Conservation (phyloP, 2,113 vertebrate species). For the Amazona guildingii region DNA sequence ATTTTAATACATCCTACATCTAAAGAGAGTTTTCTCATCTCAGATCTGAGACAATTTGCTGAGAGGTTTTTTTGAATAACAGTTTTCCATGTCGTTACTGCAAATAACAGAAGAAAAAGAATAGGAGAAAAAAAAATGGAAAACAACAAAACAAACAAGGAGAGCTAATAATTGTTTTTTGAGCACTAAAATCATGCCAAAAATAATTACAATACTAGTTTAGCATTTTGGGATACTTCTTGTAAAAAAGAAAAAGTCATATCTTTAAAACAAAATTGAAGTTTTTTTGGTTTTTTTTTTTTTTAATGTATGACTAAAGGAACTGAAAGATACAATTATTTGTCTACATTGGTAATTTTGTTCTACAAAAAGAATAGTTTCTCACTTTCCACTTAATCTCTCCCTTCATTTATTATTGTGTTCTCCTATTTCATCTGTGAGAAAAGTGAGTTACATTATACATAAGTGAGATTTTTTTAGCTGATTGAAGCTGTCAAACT, state of each 20-base stretch:
- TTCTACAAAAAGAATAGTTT: not conserved
- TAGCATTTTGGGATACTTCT: not conserved
- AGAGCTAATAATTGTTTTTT: not conserved
- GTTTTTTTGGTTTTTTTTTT: not conserved
- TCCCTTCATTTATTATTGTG: not conserved
- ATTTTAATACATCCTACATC: not conserved
- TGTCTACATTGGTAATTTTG: not conserved
- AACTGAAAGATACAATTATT: conserved; percentile 38
- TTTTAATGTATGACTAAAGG: not conserved
- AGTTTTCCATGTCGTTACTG: not conserved
- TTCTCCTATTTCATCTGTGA: not conserved
- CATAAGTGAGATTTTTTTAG: not conserved
- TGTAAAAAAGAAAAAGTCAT: not conserved
- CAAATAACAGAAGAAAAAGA: not conserved
- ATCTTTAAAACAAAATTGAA: not conserved
- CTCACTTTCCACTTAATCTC: not conserved
- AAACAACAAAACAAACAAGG: not conserved
- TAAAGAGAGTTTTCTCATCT: not conserved
- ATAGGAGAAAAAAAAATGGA: rapidly evolving
- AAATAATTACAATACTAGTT: not conserved
- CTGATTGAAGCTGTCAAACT: not conserved
- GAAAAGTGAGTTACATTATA: not conserved
- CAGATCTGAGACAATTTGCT: not conserved
- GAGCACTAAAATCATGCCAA: not conserved
- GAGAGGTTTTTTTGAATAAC: not conserved